Evolutionary conservation across 2,888 invertebrate species (phyloP).

Genomic region (Drosophila suboccidentalis): DNA sequence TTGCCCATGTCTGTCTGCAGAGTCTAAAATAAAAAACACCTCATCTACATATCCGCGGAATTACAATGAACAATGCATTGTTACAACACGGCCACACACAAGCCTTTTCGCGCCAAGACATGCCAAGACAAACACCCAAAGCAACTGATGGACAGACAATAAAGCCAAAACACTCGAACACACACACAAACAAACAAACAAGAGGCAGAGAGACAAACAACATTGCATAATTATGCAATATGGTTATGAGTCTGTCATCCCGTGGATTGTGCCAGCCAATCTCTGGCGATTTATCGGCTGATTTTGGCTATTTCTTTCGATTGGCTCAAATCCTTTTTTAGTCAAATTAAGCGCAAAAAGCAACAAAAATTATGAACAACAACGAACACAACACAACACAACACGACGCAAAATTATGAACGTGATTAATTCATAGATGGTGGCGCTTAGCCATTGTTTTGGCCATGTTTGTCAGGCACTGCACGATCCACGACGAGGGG

Average conservation of each 20-base stretch:
- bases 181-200: conserved; percentile 35
- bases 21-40: conserved; percentile 18
- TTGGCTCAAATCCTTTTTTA: conserved; percentile 69
- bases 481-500: conserved; percentile 69
- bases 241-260: conserved; percentile 52
- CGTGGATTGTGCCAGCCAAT: conserved; percentile 33
- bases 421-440: conserved; percentile 83
- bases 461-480: conserved; percentile 52
- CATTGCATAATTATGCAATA: conserved; percentile 77
- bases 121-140: conserved; percentile 68
- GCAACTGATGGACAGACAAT: conserved; percentile 6
- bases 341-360: conserved; percentile 73
- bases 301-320: conserved; percentile 48
- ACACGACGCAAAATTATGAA: conserved; percentile 80
- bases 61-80: conserved; percentile 69
- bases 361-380: conserved; percentile 31
- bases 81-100: conserved; percentile 81
- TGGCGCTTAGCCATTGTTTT: conserved; percentile 80
- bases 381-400: conserved; percentile 43
- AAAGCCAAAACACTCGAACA: neutral
- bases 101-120: conserved; percentile 75
- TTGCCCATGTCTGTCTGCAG: neutral
- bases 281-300: conserved; percentile 54
- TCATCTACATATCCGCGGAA: conserved; percentile 49
- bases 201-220: conserved; percentile 23